Evolutionary conservation across 2,888 invertebrate species (phyloP), one percentile per base, ranked within the genome.

Genomic region (Agrochola circellaris): DNA sequence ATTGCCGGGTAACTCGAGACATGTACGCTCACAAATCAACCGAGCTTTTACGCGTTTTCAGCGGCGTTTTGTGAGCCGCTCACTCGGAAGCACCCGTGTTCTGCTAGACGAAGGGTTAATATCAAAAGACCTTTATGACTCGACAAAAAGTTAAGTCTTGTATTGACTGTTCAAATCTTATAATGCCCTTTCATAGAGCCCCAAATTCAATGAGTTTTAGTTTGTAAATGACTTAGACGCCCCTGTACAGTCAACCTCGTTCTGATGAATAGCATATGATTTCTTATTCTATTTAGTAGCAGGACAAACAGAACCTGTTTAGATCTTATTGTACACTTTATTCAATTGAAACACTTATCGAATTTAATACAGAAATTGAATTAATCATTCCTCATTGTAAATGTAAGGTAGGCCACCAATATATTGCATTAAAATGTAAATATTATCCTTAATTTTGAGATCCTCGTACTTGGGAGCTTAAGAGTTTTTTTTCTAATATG

Each of bases 1-100:
- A 95, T 95, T 92, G 91, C 91, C 89, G 87, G 91, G 94, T 93
- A 94, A 94, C 93, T 92, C 91, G 94, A 94, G 93, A 93, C 93
- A 92, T 93, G 91, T 91, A 88, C 91, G 91, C 89, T 93, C 92
- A 93, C 94, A 94, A 95, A 94, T 95, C 94, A 94, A 93, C 87
- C 86, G 82, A 88, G 90, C 91, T 90, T 92, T 92, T 91, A 91
- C 91, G 89, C 89, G 86, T 91, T 94, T 94, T 94, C 93, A 92
- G 90, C 92, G 90, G 88, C 89, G 91, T 92, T 92, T 93, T 93
- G 91, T 92, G 88, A 89, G 89, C 87, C 84, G 87, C 89, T 92
- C 90, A 87, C 82, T 92, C 85, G 90, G 89, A 90, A 90, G 87
- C 87, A 68, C 77, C 79, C 78, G 85, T 86, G 86, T 78, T 87